Evolutionary conservation across 2,888 invertebrate species (phyloP), one percentile per base, ranked within the genome.

Genomic region (Scaptomyza flava): DNA sequence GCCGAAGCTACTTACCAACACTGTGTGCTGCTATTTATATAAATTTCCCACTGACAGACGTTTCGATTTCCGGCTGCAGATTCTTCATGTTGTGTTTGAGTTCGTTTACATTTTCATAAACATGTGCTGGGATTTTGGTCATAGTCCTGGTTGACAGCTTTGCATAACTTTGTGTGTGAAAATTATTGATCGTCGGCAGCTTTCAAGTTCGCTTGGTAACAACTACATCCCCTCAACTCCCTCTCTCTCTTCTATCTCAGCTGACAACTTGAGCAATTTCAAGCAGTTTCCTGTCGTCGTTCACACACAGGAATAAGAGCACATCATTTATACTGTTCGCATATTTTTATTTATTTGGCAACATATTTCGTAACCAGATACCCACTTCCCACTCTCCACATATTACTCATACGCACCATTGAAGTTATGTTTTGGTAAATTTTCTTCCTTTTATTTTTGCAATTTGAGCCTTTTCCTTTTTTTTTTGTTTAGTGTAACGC

Each of bases 1-100:
- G 58, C 68, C 70, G 12, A 36, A 53, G 71, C 68, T 72, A 75
- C 74, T 72, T 65, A 69, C 58, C 45, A 47, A 45, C 61, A 46
- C 51, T 52, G 31, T 38, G 38, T 36, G 30, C 59, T 61, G 60
- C 50, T 76, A 63, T 72, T 77, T 76, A 78, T 78, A 71, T 73
- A 78, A 73, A 80, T 80, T 78, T 82, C 52, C 54, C 71, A 72
- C 81, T 81, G 80, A 81, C 84, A 84, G 84, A 81, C 81, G 78
- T 81, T 81, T 82, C 84, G 84, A 84, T 84, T 82, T 82, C 84
- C 82, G 84, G 78, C 54, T 74, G 74, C 74, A 74, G 63, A 71
- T 58, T 67, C 60, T 51, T 56, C 30, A 74, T 74, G 74, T 63
- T 67, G 47, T 57, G 60, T 62, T 68, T 61, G 51, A 58, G 64